A percentile compares a stretch with the other conserved stretches of the same genome.
phyloP scores from a whole-genome alignment of 2,113 vertebrate species.

The Nicator chloris region DNA sequence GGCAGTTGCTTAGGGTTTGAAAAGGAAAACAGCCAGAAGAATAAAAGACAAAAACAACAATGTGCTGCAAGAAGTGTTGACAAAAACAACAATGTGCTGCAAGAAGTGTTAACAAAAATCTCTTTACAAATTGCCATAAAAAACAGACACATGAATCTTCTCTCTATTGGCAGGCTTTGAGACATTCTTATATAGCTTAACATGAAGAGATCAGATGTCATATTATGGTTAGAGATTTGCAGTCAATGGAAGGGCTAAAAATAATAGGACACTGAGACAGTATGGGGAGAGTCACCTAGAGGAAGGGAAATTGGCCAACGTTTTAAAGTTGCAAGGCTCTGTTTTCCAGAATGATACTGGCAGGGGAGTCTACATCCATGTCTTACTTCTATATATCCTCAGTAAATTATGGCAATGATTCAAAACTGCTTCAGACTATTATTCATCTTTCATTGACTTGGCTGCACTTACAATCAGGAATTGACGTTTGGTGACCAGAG shows the following conservation, averaged over 20 bases:
- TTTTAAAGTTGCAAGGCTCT: neutral
- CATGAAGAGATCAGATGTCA: neutral
- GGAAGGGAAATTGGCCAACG: neutral
- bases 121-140: neutral
- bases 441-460: neutral
- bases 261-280: neutral
- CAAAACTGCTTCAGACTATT: neutral
- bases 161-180: neutral
- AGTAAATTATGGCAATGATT: neutral
- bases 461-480: neutral
- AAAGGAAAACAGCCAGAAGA: neutral
- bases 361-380: neutral
- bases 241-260: neutral
- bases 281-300: neutral
- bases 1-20: neutral
- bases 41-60: neutral
- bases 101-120: neutral
- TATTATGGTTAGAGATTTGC: neutral
- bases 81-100: neutral
- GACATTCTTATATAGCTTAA: neutral
- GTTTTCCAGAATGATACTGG: neutral
- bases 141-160: neutral
- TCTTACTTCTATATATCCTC: neutral
- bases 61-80: neutral
- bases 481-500: neutral